Evolutionary conservation across 2,797 vertebrate genomes (phyloP), one percentile per base, ranked within the genome.

Genomic region (Sebastes melanostomus): DNA sequence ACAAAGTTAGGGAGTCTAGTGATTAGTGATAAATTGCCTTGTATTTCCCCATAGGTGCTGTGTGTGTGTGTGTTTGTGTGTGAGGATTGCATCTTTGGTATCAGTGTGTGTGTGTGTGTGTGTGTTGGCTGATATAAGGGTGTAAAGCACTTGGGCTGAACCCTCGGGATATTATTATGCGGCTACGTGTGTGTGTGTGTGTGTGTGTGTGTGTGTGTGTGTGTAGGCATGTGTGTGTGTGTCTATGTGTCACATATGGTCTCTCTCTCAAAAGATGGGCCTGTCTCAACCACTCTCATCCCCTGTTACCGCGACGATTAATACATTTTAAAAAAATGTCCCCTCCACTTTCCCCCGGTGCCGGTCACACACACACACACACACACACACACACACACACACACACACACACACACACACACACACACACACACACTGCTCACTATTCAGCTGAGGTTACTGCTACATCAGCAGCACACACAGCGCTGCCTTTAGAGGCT

Each of bases 271-370:
- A 90, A 91, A 93, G 87, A 92, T 86, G 88, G 89, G 86, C 86
- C 89, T 91, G 92, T 93, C 91, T 82, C 85, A 86, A 75, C 89
- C 92, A 91, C 90, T 93, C 89, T 90, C 91, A 90, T 93, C 88
- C 80, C 80, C 90, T 83, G 92, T 94, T 92, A 93, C 92, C 78
- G 52, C 84, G 46, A 90, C 92, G 93, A 96, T 96, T 96, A 96
- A 96, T 96, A 95, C 92, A 90, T 95, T 94, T 93, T 90, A 92
- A 96, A 96, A 96, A 96, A 96, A 94, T 94, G 95, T 95, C 95
- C 94, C 92, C 93, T 95, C 89, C 94, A 94, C 94, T 96, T 94
- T 95, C 85, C 82, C 85, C 74, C 4, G 7, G 72, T 86, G 87
- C 85, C 56, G 74, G 54, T 85, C 80, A 81, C 60, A 71, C 74